Evolutionary conservation across 2,888 invertebrate species (phyloP).

Genomic region (Theodoxus fluviatilis): DNA sequence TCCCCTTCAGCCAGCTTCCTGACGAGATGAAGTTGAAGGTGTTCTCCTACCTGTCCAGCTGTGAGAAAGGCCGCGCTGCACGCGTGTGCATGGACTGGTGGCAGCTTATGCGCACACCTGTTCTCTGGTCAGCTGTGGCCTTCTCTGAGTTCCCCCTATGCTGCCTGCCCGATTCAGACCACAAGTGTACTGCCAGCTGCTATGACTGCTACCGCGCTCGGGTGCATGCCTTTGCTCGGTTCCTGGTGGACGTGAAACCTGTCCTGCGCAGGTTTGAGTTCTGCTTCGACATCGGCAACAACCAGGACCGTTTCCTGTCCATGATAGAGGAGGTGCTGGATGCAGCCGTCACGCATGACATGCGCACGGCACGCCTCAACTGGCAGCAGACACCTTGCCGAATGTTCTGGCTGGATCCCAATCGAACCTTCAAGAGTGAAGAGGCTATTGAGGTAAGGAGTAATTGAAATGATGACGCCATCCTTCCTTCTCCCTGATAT

Average conservation of each 20-base stretch:
- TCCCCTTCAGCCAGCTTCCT: too few relatives aligned
- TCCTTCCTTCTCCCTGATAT: too few relatives aligned
- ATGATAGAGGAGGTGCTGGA: slow-evolving; percentile 47
- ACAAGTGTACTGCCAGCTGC: slow-evolving; percentile 41
- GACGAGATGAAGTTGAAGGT: too few relatives aligned
- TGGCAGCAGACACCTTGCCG: slow-evolving; percentile 59
- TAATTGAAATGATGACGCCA: too few relatives aligned
- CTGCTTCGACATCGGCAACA: slow-evolving; percentile 59
- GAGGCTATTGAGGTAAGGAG: too few relatives aligned
- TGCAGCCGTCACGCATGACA: slow-evolving; percentile 40
- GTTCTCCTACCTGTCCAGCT: too few relatives aligned
- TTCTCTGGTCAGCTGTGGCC: slow-evolving; percentile 53
- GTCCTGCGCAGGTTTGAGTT: slow-evolving; percentile 49
- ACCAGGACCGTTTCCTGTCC: slow-evolving; percentile 48
- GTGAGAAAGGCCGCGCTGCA: too few relatives aligned
- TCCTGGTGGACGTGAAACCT: slow-evolving; percentile 44
- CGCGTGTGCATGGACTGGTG: too few relatives aligned
- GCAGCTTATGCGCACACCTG: too few relatives aligned
- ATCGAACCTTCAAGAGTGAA: too few relatives aligned
- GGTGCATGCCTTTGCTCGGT: slow-evolving; percentile 47
- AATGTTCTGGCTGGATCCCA: slow-evolving; percentile 54
- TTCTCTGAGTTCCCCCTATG: slow-evolving; percentile 52
- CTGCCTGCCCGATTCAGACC: slow-evolving; percentile 39
- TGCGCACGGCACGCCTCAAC: slow-evolving; percentile 49
- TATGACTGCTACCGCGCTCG: slow-evolving; percentile 47